A percentile compares a stretch with the other conserved stretches of the same genome.
Evolutionary conservation across 2,797 vertebrate genomes (phyloP).

Genomic region (Tadarida brasiliensis): DNA sequence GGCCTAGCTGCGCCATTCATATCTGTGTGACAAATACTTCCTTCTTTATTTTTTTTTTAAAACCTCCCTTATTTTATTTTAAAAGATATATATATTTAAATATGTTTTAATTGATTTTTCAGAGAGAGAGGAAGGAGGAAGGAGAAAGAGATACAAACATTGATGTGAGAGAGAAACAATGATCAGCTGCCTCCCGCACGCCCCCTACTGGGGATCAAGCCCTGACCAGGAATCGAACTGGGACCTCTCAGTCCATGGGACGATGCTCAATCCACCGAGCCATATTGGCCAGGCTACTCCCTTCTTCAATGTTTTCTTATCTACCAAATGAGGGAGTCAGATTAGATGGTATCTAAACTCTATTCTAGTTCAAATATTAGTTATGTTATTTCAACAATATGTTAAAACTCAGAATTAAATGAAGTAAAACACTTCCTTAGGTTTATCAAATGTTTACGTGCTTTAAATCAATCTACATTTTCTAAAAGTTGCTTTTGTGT

Average conservation of each 20-base stretch:
- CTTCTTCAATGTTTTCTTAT: neutral
- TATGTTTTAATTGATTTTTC: too few species aligned
- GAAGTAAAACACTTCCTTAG: neutral
- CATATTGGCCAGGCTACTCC: too few species aligned
- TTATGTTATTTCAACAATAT: neutral
- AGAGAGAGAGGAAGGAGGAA: too few species aligned
- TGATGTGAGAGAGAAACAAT: too few species aligned
- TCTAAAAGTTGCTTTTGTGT: neutral
- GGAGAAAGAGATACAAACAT: too few species aligned
- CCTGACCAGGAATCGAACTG: too few species aligned
- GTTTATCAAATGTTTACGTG: neutral
- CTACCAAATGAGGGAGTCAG: neutral
- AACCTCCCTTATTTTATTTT: too few species aligned
- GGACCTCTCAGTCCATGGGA: too few species aligned
- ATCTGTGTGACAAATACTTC: neutral
- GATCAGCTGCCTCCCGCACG: too few species aligned
- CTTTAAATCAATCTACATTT: neutral
- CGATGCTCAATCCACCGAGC: too few species aligned
- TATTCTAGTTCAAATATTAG: neutral
- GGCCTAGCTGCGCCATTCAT: neutral
- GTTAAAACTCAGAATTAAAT: slow-evolving; percentile 12
- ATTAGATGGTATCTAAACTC: neutral
- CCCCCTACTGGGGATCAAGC: too few species aligned
- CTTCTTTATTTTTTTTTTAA: neutral
- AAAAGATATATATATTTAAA: too few species aligned